Base-by-base conservation (phyloP, 2,113 vertebrate species). In the Carlito syrichta region DNA sequence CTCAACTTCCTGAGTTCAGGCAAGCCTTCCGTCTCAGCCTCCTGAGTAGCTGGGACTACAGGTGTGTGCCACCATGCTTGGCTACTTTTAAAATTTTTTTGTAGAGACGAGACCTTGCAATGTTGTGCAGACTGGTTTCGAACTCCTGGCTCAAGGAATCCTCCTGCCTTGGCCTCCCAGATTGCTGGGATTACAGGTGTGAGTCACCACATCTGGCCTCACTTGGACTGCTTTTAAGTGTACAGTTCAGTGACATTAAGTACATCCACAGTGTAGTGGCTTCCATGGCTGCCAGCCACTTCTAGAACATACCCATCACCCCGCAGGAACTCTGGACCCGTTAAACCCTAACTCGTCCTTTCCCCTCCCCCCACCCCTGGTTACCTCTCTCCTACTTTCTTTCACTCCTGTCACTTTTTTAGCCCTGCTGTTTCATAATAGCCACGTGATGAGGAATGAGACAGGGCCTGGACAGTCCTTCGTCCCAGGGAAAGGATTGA, bases 81-180 rank as follows among this genome's bases (percentile, higher is more conserved):
- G 63, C 63, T 66, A 66, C 32, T 35, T 66, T 66, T 35, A 35
- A 32, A 35, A 35, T 66, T 66, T 66, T n/a, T 66, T 35, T 35
- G 14, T 66, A 66, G 63, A 66, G 32, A 66, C 6, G 32, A 7
- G 63, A 32, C 35, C 35, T 66, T 32, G 7, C 14, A 13, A 66
- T 66, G 6, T 66, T 66, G 63, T 13, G 14, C 32, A 16, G 32
- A 32, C 63, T 66, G 16, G 63, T 14, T 16, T 66, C 17, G 63
- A 35, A 66, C 32, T 66, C 63, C 32, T 35, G 32, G 35, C 32
- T 66, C 63, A 35, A 7, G 32, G 16, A 32, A 66, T 66, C 32
- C 6, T 0, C 16, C 3, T 1, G 6, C 32, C 32, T 66, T 2
- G 6, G 32, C 32, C 32, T 66, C 32, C 13, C 0, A 3, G 35